A percentile compares a stretch with the other conserved stretches of the same genome.
Evolutionary conservation across 2,113 vertebrate genomes (phyloP).

Genomic region (Ivindomyrus marchei): DNA sequence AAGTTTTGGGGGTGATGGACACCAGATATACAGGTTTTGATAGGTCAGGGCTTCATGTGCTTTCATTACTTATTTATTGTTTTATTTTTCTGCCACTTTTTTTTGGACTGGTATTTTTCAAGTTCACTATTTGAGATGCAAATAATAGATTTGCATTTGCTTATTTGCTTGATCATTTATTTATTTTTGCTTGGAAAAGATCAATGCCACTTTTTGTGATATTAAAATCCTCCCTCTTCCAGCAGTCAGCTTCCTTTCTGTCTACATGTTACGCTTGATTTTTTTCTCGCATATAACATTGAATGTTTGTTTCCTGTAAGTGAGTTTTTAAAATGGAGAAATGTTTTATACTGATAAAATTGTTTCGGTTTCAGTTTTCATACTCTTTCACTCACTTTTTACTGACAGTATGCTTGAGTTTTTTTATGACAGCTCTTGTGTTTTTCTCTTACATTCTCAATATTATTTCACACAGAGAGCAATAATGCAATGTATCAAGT

Average conservation of each 20-base stretch:
- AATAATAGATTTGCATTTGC: not conserved
- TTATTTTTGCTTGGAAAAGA: not conserved
- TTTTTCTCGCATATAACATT: not conserved
- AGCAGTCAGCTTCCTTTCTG: not conserved
- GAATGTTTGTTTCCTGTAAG: not conserved
- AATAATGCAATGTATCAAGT: not conserved
- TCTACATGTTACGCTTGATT: not conserved
- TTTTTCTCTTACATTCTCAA: not conserved
- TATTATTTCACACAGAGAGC: not conserved
- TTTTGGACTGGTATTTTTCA: not conserved
- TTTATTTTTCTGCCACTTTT: not conserved
- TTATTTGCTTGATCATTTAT: not conserved
- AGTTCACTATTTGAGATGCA: not conserved
- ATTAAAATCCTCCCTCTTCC: no score
- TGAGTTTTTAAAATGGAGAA: constrained; percentile 1
- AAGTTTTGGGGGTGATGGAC: not conserved
- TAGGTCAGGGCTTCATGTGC: not conserved
- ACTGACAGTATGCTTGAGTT: not conserved
- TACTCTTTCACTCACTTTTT: not conserved
- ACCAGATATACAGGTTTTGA: not conserved
- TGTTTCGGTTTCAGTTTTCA: not conserved
- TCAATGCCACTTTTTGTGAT: not conserved
- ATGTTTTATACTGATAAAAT: not conserved
- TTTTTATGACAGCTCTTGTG: not conserved
- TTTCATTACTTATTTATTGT: not conserved